Base-by-base conservation (phyloP, 1,140 invertebrate genomes). In the Macrotrachela quadricornifera region DNA sequence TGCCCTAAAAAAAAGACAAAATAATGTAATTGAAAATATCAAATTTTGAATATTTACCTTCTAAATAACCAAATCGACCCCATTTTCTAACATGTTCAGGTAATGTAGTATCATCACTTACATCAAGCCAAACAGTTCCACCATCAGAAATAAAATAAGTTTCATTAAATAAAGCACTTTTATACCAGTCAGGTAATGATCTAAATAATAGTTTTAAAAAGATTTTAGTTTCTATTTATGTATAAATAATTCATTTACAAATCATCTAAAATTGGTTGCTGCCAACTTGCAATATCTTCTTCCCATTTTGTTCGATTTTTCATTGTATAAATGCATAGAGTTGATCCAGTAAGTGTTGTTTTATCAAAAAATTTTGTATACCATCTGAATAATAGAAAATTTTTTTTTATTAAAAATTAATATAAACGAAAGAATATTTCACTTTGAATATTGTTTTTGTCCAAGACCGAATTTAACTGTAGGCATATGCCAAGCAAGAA, bases 101-200 rank as follows among this genome's bases (percentile, higher is more conserved):
- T n/a, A 57, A 51, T 1, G 50, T 50, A 37, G 57, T 58, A 39
- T 61, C 63, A 10, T 59, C 56, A 30, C 30, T 54, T 47, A 77
- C 74, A 39, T 77, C 73, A 10, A 85, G 56, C 86, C 86, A 91
- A 47, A 88, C 69, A 0, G 79, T 80, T n/a, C 86, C 86, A n/a
- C 86, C 85, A 70, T 91, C 86, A 56, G 81, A 78, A 6, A 94
- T 74, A 67, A 77, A 91, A 67, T 94, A 94, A 47, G 86, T 70
- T 72, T 91, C 85, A 73, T 94, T 94, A 70, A 91, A 90, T 61
- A 92, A 71, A 56, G 85, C 85, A 62, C 81, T 80, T 73, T 91
- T 92, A 68, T 87, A 94, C 86, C 86, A 91, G 61, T 80, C 77
- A 10, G 87, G 86, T 51, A 90, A 73, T 58, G 76, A 74, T 54